These are phyloP conservation scores for Xanthostigma xanthostigma DNA, from an alignment of 2,888 invertebrate species.

Conservation along the genomic window DNA sequence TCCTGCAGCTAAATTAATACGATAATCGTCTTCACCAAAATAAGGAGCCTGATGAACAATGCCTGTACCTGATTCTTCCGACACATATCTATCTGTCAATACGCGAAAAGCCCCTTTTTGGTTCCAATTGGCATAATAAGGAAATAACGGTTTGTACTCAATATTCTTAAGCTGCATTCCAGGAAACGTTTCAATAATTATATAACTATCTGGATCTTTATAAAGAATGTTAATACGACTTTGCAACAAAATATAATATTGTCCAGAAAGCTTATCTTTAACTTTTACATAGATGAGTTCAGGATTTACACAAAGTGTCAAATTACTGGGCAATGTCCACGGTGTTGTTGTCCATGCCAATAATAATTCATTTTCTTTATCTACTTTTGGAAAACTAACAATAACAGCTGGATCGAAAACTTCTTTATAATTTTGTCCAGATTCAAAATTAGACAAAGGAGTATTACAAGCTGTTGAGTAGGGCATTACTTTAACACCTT, in stretches of 20 bases:
- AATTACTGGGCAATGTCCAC: slow-evolving; percentile 96
- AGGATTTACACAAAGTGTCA: slow-evolving; percentile 87
- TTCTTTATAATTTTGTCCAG: slow-evolving; percentile 97
- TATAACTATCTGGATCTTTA: slow-evolving; percentile 64
- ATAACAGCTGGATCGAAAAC: slow-evolving; percentile 92
- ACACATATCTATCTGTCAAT: slow-evolving; percentile 81
- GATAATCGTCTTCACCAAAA: slow-evolving; percentile 97
- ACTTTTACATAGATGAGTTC: slow-evolving; percentile 73
- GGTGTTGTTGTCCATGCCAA: slow-evolving; percentile 99
- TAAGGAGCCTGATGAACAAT: slow-evolving; percentile 97
- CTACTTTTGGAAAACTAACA: slow-evolving; percentile 68
- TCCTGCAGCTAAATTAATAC: slow-evolving; percentile 60
- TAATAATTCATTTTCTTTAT: slow-evolving; percentile 49
- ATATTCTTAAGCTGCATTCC: slow-evolving; percentile 68
- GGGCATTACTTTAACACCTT: slow-evolving; percentile 99
- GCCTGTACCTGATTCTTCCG: slow-evolving; percentile 92
- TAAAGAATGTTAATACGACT: slow-evolving; percentile 62
- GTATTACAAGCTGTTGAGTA: slow-evolving; percentile 96
- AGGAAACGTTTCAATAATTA: slow-evolving; percentile 60
- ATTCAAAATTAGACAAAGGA: slow-evolving; percentile 95
- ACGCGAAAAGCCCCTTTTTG: slow-evolving; percentile 65
- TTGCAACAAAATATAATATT: slow-evolving; percentile 74
- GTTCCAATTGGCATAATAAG: slow-evolving; percentile 58
- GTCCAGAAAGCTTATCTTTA: slow-evolving; percentile 48
- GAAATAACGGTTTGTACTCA: slow-evolving; percentile 67